Base-by-base conservation (phyloP, 2,113 vertebrate species). In the Lepus europaeus region DNA sequence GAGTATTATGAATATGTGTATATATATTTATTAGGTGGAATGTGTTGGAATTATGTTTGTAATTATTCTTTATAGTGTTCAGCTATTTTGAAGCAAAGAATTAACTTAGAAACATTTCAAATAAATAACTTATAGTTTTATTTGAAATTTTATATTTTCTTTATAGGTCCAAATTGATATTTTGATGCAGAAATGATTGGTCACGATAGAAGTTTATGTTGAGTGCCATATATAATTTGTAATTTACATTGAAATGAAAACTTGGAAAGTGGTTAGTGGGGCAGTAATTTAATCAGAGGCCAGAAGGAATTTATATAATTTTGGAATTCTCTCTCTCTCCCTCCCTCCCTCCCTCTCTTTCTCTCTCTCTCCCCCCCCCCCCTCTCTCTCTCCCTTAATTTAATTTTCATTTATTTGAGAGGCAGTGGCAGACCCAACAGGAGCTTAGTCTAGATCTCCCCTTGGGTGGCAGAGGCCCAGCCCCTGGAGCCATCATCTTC, bases 141-240 rank as follows among this genome's bases (percentile, higher is more conserved):
- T 12, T 29, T 31, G 59, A 89, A 80, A 86, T 61, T 69, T 9
- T 36, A 45, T 94, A n/a, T 89, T 89, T 68, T 8, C 25, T 85
- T 31, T 64, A 13, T 76, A 56, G 33, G 33, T 89, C 68, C 90
- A 87, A 49, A 74, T 70, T 56, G 39, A 64, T 89, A 90, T 45
- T 81, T 92, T 85, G 33, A 80, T 92, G 63, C 23, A 64, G 63
- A 82, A 93, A 23, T 90, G 33, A 81, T 87, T 87, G 86, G 16
- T 81, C 16, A 29, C 63, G 20, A 56, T 76, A 81, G 5, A 76
- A 45, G 61, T 19, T 68, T 68, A 20, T 70, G 14, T 83, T 51
- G 56, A 78, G 68, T 69, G 20, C 19, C 31, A 69, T 49, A 7
- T 51, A 76, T 4, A 45, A 16, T 76, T 70, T 93, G 13, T 79